Evolutionary conservation across 2,113 vertebrate species (phyloP), one percentile per base, ranked within the genome.

Genomic region (Porphyrio hochstetteri): DNA sequence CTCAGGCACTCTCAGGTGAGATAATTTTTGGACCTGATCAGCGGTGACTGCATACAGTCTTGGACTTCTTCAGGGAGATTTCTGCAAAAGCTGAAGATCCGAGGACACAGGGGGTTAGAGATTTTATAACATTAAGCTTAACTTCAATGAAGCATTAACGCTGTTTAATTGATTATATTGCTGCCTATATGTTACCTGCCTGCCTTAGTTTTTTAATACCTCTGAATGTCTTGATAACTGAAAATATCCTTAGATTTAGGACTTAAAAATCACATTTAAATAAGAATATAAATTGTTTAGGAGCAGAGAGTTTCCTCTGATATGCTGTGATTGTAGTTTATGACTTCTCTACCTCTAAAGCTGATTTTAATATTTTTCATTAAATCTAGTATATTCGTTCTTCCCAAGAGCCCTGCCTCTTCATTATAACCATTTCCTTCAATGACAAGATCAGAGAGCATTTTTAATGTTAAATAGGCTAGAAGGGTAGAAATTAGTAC

Each of bases 291-390:
- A 56, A 74, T 82, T 76, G 70, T 91, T 87, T 79, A 36, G 46
- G 3, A 27, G 36, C 27, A 84, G 50, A 63, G 48, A 55, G 38
- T 91, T 93, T 93, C 92, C 46, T 88, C 35, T 74, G 42, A 38
- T 93, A 70, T 67, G 80, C 61, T 91, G 57, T 83, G 90, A 84
- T 60, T 78, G 48, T 80, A 72, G 74, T 92, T 88, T 87, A 86
- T 35, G 31, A 88, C 65, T 96, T 86, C 46, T 77, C 82, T 93
- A 65, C 82, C 61, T 83, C 76, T 96, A 91, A 90, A 93, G n/a
- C 92, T 68, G 93, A 96, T 96, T 97, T 97, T 94, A 95, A 96
- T 97, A 96, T 97, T 97, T 96, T 95, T 94, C 91, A 95, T 97
- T 95, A 96, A 90, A 94, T 92, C 76, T 84, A 78, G 72, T 91